Evolutionary conservation across 2,888 invertebrate species (phyloP), one percentile per base, ranked within the genome.

Genomic region (Carabus problematicus): DNA sequence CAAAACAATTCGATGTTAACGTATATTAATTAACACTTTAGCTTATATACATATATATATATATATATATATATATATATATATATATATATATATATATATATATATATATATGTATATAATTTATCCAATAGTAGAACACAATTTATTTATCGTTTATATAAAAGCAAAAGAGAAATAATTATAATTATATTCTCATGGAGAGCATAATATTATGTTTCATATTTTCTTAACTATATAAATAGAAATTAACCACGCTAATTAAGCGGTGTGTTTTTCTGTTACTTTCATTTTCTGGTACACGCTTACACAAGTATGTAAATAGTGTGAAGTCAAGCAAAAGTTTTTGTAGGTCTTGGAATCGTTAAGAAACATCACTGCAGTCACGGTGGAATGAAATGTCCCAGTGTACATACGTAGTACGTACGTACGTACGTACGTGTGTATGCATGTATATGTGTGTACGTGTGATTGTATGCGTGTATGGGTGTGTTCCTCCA

Each of bases 171-270:
- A n/a, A n/a, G n/a, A n/a, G n/a, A n/a, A n/a, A n/a, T n/a, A n/a
- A n/a, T n/a, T n/a, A n/a, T n/a, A n/a, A n/a, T n/a, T n/a, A n/a
- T n/a, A n/a, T n/a, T n/a, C n/a, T n/a, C n/a, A n/a, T n/a, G n/a
- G n/a, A n/a, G n/a, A n/a, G n/a, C n/a, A n/a, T n/a, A 12, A 58
- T 39, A 39, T n/a, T 39, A 12, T 14, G 47, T 4, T 75, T 76
- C 76, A 75, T 76, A 77, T 77, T 76, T 77, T 77, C 76, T 73
- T 74, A 71, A 49, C 56, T 43, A 43, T 6, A 12, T 43, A 43
- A 29, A 41, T 18, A 40, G 61, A 64, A 68, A 60, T 64, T 71
- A 64, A 49, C 11, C 59, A 42, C 11, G 16, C 42, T 64, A 56
- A 60, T 60, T 59, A 61, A 58, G 45, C 11, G 54, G 39, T 45